Conservation (phyloP, 64 coral and sea anemone species). For the Pachyseris speciosa region DNA sequence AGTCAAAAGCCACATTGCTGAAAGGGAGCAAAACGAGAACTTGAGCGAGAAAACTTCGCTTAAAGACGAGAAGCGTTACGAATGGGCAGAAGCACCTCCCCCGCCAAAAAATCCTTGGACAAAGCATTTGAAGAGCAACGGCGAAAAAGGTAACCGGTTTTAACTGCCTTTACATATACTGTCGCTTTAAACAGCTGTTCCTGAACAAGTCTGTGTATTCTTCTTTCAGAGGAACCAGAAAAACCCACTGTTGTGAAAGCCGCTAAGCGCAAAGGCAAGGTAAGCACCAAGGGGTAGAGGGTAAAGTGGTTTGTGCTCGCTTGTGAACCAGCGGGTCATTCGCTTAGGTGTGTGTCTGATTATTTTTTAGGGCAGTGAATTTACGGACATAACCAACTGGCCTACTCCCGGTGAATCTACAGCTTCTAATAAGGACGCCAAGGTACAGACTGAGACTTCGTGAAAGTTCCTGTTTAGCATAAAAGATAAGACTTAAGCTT, state of each 20-base stretch:
- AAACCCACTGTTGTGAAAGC: slow-evolving; percentile 64
- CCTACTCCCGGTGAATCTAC: slow-evolving; percentile 70
- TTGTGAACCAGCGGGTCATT: not conserved
- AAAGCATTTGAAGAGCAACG: slow-evolving; percentile 58
- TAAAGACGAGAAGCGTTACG: slow-evolving; percentile 10
- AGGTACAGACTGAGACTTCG: not conserved
- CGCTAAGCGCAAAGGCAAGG: slow-evolving; percentile 67
- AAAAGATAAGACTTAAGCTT: not conserved
- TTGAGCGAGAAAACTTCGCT: slow-evolving; percentile 4
- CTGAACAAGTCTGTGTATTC: not conserved
- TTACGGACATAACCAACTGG: slow-evolving; percentile 77
- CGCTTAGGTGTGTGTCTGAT: not conserved
- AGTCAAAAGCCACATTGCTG: slow-evolving; percentile 5
- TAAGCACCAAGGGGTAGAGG: slow-evolving; percentile 40
- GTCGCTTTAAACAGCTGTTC: not conserved
- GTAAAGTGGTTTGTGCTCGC: not conserved
- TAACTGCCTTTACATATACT: not conserved
- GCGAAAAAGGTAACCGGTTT: slow-evolving; percentile 31
- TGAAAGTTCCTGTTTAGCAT: not conserved
- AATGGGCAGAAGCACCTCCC: slow-evolving; percentile 57
- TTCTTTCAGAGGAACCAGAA: slow-evolving; percentile 56
- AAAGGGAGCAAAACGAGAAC: slow-evolving; percentile 6
- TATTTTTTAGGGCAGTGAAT: slow-evolving; percentile 61
- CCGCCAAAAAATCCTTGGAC: slow-evolving; percentile 76
- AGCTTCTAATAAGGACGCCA: slow-evolving; percentile 40